A percentile compares a stretch with the other conserved stretches of the same genome.
Evolutionary conservation across 2,113 vertebrate genomes (phyloP).

Genomic region (Nothoprocta perdicaria): DNA sequence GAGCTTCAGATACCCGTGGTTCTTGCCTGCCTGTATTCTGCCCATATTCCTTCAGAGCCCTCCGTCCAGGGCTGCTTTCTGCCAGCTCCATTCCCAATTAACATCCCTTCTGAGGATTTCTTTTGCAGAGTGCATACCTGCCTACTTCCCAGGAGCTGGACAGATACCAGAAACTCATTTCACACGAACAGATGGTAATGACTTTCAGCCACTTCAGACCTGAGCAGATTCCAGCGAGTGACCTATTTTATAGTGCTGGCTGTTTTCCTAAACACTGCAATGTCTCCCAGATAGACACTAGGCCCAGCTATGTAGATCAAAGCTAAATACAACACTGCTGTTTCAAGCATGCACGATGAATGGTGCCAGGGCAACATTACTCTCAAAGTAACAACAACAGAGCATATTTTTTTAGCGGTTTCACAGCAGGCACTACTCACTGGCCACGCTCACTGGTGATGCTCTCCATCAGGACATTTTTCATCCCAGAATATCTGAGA

Average conservation of each 20-base stretch:
- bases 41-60: background rate
- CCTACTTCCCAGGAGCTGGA: slow-evolving; percentile 7
- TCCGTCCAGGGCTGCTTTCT: background rate
- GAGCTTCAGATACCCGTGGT: background rate
- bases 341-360: rapidly evolving
- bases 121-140: background rate
- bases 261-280: background rate
- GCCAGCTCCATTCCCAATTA: background rate
- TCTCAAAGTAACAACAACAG: background rate
- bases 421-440: background rate
- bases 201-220: slow-evolving; percentile 49
- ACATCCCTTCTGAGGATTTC: background rate
- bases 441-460: background rate
- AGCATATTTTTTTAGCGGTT: background rate
- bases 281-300: background rate
- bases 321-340: background rate
- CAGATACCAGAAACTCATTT: background rate
- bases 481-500: background rate
- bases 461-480: slow-evolving; percentile 1
- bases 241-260: slow-evolving; percentile 37
- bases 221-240: slow-evolving; percentile 52
- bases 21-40: background rate
- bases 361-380: background rate
- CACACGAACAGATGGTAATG: slow-evolving; percentile 59
- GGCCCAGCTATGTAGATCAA: background rate